phyloP scores from a whole-genome alignment of 2,888 invertebrate species.

The Pterostichus madidus region DNA sequence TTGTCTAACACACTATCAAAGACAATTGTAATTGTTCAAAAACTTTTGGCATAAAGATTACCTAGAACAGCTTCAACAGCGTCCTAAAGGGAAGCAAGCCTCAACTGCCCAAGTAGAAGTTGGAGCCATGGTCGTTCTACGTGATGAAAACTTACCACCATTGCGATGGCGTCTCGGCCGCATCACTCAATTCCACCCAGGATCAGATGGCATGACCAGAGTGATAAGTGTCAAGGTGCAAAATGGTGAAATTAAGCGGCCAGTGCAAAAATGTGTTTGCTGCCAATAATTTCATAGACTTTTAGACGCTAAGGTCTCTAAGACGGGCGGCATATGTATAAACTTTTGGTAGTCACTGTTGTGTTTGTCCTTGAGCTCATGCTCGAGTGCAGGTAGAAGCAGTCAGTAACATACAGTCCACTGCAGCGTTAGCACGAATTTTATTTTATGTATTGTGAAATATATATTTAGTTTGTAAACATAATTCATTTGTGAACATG shows the following conservation, averaged over 20 bases:
- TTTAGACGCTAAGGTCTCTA: background rate
- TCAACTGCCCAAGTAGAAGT: background rate
- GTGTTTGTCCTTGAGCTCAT: too few relatives aligned
- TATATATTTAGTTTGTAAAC: too few relatives aligned
- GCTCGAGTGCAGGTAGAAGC: too few relatives aligned
- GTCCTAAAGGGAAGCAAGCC: slow-evolving; percentile 65
- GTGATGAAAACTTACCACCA: slow-evolving; percentile 39
- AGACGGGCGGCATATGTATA: too few relatives aligned
- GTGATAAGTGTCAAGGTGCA: slow-evolving; percentile 20
- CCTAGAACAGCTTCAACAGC: slow-evolving; percentile 67
- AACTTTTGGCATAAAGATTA: slow-evolving; percentile 68
- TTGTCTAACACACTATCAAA: slow-evolving; percentile 67
- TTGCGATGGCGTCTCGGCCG: slow-evolving; percentile 25
- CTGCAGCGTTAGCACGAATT: too few relatives aligned
- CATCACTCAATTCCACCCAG: slow-evolving; percentile 32
- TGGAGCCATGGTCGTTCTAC: slow-evolving; percentile 24
- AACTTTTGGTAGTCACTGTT: too few relatives aligned
- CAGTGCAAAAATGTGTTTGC: slow-evolving; percentile 28
- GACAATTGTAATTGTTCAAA: slow-evolving; percentile 17
- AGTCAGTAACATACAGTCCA: too few relatives aligned
- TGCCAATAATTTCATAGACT: background rate
- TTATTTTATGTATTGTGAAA: too few relatives aligned
- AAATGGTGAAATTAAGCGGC: slow-evolving; percentile 8
- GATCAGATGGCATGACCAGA: slow-evolving; percentile 33
- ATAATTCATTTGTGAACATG: too few relatives aligned